Conservation (phyloP, 64 coral and sea anemone species). For the Catalaphyllia jardinei region DNA sequence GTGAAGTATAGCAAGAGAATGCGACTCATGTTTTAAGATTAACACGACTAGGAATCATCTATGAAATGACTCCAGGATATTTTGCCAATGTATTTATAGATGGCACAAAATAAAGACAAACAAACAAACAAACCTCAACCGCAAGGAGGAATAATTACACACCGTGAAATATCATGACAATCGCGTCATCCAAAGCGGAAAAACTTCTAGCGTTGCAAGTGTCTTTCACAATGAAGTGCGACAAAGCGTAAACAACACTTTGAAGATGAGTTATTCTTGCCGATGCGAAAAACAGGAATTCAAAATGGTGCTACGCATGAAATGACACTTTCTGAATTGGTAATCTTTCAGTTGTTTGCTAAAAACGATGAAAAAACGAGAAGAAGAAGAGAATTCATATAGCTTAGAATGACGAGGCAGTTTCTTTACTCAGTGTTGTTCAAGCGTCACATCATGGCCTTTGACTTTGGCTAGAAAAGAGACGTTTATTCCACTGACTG, state of each 20-base stretch:
- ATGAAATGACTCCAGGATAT: not conserved
- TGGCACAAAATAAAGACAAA: not conserved
- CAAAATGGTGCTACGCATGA: not conserved
- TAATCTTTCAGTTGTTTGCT: too few species aligned
- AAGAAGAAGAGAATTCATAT: too few species aligned
- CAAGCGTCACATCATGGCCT: too few species aligned
- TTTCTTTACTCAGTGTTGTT: too few species aligned
- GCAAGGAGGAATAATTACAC: slow-evolving; percentile 25
- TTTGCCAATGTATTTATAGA: not conserved
- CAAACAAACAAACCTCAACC: not conserved
- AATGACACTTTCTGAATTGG: not conserved
- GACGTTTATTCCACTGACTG: too few species aligned
- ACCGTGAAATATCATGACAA: not conserved
- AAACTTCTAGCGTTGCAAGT: not conserved
- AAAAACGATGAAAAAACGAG: too few species aligned
- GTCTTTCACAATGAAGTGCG: not conserved
- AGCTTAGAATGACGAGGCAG: too few species aligned
- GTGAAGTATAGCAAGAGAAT: too few species aligned
- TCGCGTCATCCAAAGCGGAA: slow-evolving; percentile 33
- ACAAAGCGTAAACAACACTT: slow-evolving; percentile 29
- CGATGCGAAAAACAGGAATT: not conserved
- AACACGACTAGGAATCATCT: not conserved
- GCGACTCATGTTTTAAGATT: too few species aligned
- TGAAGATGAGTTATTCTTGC: not conserved
- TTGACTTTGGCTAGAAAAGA: too few species aligned